Evolutionary conservation across 2,888 invertebrate genomes (phyloP).

Genomic region (Lycocerus yunnanus): DNA sequence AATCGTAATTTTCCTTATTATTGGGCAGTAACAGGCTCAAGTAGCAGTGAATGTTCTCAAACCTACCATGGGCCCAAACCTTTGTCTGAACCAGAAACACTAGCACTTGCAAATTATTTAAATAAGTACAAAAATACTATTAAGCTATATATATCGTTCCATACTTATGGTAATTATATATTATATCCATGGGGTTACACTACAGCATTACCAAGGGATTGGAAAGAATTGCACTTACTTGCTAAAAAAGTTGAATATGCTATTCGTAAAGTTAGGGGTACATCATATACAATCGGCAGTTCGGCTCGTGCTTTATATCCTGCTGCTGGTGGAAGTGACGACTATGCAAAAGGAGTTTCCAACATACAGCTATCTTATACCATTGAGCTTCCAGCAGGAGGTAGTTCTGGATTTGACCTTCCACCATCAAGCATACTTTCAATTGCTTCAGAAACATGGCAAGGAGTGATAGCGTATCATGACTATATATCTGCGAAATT

Average conservation of each 20-base stretch:
- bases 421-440: conserved; percentile 60
- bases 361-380: conserved; percentile 67
- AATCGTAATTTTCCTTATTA: conserved; percentile 76
- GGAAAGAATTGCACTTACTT: conserved; percentile 55
- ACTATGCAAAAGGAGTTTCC: conserved; percentile 63
- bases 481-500: conserved; percentile 54
- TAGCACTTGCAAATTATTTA: conserved; percentile 61
- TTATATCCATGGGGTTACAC: conserved; percentile 73
- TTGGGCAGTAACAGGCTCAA: conserved; percentile 63
- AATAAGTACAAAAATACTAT: conserved; percentile 57
- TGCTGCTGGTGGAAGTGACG: conserved; percentile 69
- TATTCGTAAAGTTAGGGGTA: conserved; percentile 50
- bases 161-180: conserved; percentile 75
- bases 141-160: conserved; percentile 72
- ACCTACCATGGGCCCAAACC: conserved; percentile 56
- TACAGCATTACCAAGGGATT: conserved; percentile 58
- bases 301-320: conserved; percentile 57
- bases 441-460: conserved; percentile 65
- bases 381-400: conserved; percentile 64
- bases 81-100: conserved; percentile 63
- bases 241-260: conserved; percentile 56
- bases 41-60: conserved; percentile 52
- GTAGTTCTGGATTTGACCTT: conserved; percentile 61
- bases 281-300: conserved; percentile 59
- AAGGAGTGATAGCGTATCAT: conserved; percentile 59